phyloP scores from a whole-genome alignment of 1,140 invertebrate species.

The Drosophila sturtevanti region DNA sequence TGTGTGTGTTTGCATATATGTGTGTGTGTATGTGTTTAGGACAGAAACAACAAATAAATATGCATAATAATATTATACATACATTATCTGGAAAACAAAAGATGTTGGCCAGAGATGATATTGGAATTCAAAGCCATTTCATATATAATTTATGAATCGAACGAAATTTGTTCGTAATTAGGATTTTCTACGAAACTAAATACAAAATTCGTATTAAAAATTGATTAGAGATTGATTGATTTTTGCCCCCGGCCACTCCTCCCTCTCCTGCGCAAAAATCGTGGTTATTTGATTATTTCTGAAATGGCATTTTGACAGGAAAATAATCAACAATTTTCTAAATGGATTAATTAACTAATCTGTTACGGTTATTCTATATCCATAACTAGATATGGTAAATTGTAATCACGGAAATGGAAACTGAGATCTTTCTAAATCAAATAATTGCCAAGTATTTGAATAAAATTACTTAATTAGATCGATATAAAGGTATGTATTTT shows the following conservation, averaged over 20 bases:
- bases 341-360: no score
- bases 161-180: neutral
- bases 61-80: conserved; percentile 67
- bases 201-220: neutral
- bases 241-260: no score
- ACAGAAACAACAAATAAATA: conserved; percentile 62
- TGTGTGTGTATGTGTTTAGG: no score
- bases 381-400: no score
- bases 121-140: neutral
- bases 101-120: neutral
- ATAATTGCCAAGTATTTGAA: no score
- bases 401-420: no score
- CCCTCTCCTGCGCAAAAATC: neutral
- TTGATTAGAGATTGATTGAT: neutral
- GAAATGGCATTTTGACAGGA: neutral
- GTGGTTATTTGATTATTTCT: neutral
- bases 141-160: neutral
- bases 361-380: no score
- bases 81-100: conserved; percentile 44
- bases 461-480: no score
- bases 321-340: neutral
- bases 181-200: neutral
- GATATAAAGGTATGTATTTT: no score
- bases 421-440: no score
- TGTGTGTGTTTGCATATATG: neutral